Evolutionary conservation across 2,797 vertebrate genomes (phyloP).

Genomic region (Spinus pinus): DNA sequence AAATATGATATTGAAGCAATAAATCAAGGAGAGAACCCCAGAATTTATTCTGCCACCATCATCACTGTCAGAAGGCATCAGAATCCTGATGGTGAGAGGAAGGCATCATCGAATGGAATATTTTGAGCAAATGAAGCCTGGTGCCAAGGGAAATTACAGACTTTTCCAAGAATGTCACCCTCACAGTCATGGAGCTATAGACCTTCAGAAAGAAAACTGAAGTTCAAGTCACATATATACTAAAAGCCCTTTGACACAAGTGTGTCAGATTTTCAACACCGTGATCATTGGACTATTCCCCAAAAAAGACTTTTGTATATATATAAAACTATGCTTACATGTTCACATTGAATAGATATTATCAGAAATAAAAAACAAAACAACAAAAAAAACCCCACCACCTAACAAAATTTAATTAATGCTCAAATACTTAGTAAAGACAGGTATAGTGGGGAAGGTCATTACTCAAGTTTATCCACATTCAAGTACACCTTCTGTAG

Average conservation of each 20-base stretch:
- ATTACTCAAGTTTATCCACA: neutral
- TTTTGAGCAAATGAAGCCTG: conserved; percentile 38
- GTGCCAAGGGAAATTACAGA: conserved; percentile 66
- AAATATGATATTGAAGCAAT: neutral
- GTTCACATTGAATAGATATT: neutral
- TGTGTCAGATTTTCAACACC: neutral
- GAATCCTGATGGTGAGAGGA: conserved; percentile 15
- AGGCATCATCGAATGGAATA: neutral
- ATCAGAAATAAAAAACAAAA: neutral
- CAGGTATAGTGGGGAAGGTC: neutral
- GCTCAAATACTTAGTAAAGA: neutral
- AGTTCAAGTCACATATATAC: neutral
- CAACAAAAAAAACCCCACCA: accelerated
- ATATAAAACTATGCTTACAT: neutral
- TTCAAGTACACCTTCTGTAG: neutral
- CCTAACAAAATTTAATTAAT: neutral
- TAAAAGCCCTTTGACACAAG: neutral
- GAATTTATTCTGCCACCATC: neutral
- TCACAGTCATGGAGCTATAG: conserved; percentile 20
- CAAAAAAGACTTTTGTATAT: neutral
- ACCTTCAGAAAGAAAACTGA: neutral
- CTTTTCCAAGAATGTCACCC: conserved; percentile 59
- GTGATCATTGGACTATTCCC: neutral
- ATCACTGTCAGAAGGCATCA: conserved; percentile 45
- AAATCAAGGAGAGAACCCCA: neutral